Conservation (phyloP, 2,113 vertebrate genomes). For the Trachemys scripta region DNA sequence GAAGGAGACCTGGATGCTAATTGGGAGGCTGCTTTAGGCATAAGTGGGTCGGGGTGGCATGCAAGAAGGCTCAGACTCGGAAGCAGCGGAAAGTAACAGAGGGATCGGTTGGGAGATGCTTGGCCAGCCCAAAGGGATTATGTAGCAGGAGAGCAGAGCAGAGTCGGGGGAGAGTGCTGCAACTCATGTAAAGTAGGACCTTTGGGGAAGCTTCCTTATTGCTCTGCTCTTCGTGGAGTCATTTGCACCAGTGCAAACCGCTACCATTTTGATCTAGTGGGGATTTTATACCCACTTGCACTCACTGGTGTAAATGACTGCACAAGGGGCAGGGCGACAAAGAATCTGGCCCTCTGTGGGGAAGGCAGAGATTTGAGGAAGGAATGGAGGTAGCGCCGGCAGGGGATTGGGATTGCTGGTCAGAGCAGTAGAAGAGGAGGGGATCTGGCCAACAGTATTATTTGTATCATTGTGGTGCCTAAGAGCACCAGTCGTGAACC, state of each 20-base stretch:
- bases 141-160: neutral
- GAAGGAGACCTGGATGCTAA: neutral
- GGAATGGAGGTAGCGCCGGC: neutral
- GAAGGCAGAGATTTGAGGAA: neutral
- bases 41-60: neutral
- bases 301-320: neutral
- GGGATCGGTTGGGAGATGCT: neutral
- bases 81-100: neutral
- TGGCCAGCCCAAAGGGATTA: rapidly evolving
- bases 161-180: neutral
- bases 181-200: neutral
- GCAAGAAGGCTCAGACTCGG: neutral
- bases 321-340: neutral
- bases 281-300: neutral
- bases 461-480: neutral
- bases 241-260: rapidly evolving
- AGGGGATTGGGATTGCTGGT: rapidly evolving
- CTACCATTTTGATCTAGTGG: neutral
- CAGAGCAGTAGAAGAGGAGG: rapidly evolving
- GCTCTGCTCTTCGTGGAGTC: neutral
- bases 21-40: rapidly evolving
- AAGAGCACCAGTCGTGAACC: neutral
- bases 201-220: neutral
- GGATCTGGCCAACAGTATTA: neutral
- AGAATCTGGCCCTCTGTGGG: neutral